Percentiles rank a stretch among this genome's conserved stretches.
phyloP scores from a whole-genome alignment of 2,797 vertebrate species.

The Hapalemur alaotrensis region DNA sequence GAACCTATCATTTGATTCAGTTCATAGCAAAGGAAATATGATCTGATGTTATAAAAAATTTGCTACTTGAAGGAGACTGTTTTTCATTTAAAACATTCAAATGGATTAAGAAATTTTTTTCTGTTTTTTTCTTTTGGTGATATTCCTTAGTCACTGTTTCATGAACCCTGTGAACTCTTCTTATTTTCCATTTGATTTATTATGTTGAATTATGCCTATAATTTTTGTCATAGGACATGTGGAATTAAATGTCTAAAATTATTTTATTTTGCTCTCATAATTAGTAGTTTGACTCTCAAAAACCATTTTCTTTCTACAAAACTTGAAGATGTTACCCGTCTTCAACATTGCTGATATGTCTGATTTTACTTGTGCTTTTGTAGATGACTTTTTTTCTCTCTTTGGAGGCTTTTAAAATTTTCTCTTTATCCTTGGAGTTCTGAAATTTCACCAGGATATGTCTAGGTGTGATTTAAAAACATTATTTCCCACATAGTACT shows the following conservation, averaged over 20 bases:
- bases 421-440: not conserved
- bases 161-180: not conserved
- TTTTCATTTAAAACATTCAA: not conserved
- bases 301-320: not conserved
- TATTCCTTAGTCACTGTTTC: not conserved
- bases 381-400: not conserved
- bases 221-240: not conserved
- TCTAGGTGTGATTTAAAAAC: not conserved
- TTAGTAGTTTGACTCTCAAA: not conserved
- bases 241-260: not conserved
- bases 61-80: not conserved
- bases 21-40: not conserved
- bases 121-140: not conserved
- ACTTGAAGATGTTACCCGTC: not conserved
- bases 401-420: not conserved
- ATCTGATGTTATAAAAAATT: not conserved
- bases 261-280: not conserved
- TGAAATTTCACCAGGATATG: not conserved
- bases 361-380: not conserved
- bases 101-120: not conserved
- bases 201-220: not conserved
- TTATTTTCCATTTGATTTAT: not conserved
- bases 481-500: not conserved
- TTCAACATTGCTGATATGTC: not conserved
- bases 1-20: not conserved